Evolutionary conservation across 30 jellyfish, hydroid and myxozoan species (phyloP), one percentile per base, ranked within the genome.

Genomic region (Aurelia aurita complex sp. Pacific): DNA sequence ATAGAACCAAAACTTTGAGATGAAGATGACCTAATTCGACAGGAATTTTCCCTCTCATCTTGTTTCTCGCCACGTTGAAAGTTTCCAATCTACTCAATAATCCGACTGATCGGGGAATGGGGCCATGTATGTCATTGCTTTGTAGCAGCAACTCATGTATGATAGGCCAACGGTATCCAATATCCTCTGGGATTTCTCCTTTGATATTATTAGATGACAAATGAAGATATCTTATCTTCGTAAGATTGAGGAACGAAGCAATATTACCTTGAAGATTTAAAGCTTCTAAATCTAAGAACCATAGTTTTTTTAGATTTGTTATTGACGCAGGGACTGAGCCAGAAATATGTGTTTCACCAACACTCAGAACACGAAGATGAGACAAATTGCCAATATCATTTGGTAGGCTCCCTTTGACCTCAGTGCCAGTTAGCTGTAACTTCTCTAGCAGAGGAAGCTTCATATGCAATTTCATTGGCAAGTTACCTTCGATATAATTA

Each of bases 201-300:
- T 65, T 63, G 53, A 85, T 43, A 7, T 50, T 12, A 54, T 85
- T 85, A 2, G 94, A 74, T 8, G 94, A 74, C n/a, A 85, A 64
- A 54, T 85, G 94, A 52, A 85, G 63, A 38, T 2, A 85, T 23
- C 10, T 35, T 19, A 85, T 59, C 43, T 65, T 73, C 7, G 71
- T 85, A 63, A 85, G 67, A 67, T 85, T 85, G 53, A 67, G 81
- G 33, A 85, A 74, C 17, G 29, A 10, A 6, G 82, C 50, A 19
- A 85, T 9, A 33, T 85, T 34, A 46, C 94, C 94, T 2, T 66
- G 16, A 34, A 85, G 62, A 8, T 18, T 55, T 17, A 85, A 60
- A 10, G 94, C 81, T 67, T 85, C 94, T 2, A 85, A 54, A 64
- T 85, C 94, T 3, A 85, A 80, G 74, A 85, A 85, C 87, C 87